Evolutionary conservation across 2,888 invertebrate species (phyloP), one percentile per base, ranked within the genome.

Genomic region (Oligia strigilis): DNA sequence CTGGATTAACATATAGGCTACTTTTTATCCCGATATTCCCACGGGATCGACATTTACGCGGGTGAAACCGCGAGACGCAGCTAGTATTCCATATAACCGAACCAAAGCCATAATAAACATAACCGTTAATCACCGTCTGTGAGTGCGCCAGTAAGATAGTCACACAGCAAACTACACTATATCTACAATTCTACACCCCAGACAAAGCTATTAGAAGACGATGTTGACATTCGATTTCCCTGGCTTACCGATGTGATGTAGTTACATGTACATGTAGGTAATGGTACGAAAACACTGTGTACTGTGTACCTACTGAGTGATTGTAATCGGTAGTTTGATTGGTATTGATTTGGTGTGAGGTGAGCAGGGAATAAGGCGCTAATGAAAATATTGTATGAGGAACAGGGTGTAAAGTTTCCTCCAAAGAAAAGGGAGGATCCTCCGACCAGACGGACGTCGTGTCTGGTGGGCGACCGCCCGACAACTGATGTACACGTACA

Each of bases 141-240:
- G 23, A 67, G 29, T 58, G 46, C 0, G 11, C 23, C 29, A 40
- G 11, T 70, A 76, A 81, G 58, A 70, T 55, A 75, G 14, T 49
- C 40, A 69, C 19, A 40, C 64, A 52, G 5, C 9, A 17, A 14
- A 55, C 29, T 14, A 65, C 8, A 43, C 9, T 71, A 14, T 55
- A 17, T 17, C 36, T 71, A 40, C n/a, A 72, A 60, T 40, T 9
- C 60, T 43, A 14, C 46, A 46, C 4, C 6, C 5, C 2, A 62
- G 74, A 80, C 77, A 74, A 85, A 75, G 74, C 79, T 66, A 84
- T 86, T 81, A 82, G 78, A 52, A 19, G 19, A 19, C 62, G 40
- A 69, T 89, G 89, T 89, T 89, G 85, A 87, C 87, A 88, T 89
- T 89, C 87, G 82, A 89, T 89, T 88, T 81, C 74, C 66, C 36